Evolutionary conservation across 1,140 invertebrate genomes (phyloP).

Genomic region (Drosophila elegans): DNA sequence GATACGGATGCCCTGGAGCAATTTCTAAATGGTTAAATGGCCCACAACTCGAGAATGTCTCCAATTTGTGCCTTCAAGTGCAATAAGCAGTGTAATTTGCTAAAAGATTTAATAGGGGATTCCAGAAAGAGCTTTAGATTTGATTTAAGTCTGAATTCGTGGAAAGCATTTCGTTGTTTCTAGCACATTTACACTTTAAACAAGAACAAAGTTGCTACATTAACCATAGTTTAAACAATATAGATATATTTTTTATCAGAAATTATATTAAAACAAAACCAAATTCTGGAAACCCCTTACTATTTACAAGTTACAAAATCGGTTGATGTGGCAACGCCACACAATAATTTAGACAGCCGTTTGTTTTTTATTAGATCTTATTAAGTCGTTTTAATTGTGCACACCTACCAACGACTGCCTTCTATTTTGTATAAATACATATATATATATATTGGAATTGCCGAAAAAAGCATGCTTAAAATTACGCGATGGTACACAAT

Average conservation of each 20-base stretch:
- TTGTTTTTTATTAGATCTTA: not conserved
- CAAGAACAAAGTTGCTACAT: not conserved
- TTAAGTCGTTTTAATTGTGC: constrained; percentile 2
- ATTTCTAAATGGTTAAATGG: constrained; percentile 85
- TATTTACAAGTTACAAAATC: not conserved
- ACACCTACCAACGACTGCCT: not conserved
- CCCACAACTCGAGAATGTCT: not conserved
- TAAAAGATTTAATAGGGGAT: constrained; percentile 7
- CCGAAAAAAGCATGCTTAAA: constrained; percentile 7
- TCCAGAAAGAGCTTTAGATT: not conserved
- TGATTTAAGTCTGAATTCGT: not conserved
- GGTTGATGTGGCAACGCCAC: constrained; percentile 21
- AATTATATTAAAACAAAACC: not conserved
- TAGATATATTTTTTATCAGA: not conserved
- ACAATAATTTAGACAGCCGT: constrained; percentile 3
- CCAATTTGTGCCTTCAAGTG: constrained; percentile 43
- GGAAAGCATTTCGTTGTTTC: too few relatives aligned
- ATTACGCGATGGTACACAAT: constrained; percentile 29
- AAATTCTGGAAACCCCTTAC: not conserved
- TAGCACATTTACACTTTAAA: too few relatives aligned
- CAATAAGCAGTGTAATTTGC: constrained; percentile 36
- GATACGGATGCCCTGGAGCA: constrained; percentile 86
- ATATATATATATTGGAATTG: constrained; percentile 6
- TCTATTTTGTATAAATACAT: constrained; percentile 17
- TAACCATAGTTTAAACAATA: not conserved